phyloP scores from a whole-genome alignment of 2,888 invertebrate species.

The Salticus scenicus region DNA sequence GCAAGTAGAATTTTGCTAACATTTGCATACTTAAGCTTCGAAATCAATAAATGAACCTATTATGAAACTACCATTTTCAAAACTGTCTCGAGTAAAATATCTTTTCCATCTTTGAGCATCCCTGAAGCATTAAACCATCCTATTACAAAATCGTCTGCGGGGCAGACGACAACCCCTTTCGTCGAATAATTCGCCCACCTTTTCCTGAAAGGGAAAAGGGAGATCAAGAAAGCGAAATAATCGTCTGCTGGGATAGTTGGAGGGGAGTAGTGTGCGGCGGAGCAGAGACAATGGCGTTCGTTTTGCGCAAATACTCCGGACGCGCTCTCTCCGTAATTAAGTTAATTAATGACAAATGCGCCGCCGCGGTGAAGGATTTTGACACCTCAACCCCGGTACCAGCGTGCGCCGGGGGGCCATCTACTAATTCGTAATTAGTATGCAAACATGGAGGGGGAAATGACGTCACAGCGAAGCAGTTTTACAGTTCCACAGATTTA shows the following conservation, averaged over 20 bases:
- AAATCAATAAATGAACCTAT: conserved; percentile 50
- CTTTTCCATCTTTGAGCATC: conserved; percentile 3
- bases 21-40: too few species aligned
- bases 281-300: conserved; percentile 66
- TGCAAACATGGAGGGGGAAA: conserved; percentile 48
- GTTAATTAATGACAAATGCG: conserved; percentile 69
- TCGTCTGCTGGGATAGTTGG: conserved; percentile 29
- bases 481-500: conserved; percentile 12
- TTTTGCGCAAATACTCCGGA: conserved; percentile 63
- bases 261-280: conserved; percentile 47
- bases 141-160: conserved; percentile 66
- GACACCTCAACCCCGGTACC: conserved; percentile 57
- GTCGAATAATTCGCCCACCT: conserved; percentile 7
- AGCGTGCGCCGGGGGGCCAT: conserved; percentile 43
- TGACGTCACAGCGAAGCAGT: conserved; percentile 18
- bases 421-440: conserved; percentile 69
- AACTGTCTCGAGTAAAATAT: conserved; percentile 11
- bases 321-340: conserved; percentile 63
- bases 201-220: conserved; percentile 32
- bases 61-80: conserved; percentile 52
- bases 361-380: conserved; percentile 61
- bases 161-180: conserved; percentile 19
- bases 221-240: conserved; percentile 66
- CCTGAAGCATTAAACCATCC: conserved; percentile 31
- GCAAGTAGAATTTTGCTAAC: too few species aligned